Conservation (phyloP, 2,113 vertebrate genomes). For the Ploceus nigricollis region DNA sequence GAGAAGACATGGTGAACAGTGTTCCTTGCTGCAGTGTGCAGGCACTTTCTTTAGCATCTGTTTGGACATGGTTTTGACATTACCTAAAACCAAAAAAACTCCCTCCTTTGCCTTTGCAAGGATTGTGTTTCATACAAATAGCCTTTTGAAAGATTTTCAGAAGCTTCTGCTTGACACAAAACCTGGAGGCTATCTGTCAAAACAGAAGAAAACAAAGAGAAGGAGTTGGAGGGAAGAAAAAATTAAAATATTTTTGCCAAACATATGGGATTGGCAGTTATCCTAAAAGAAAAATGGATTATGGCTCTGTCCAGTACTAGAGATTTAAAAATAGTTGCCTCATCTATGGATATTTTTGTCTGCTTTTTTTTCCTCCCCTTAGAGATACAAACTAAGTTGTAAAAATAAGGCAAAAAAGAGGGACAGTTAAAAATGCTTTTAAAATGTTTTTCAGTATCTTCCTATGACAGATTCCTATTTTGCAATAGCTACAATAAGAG, state of each 20-base stretch:
- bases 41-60: background rate
- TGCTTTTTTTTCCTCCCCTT: background rate
- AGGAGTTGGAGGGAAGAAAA: background rate
- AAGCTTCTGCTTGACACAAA: background rate
- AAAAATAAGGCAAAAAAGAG: background rate
- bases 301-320: background rate
- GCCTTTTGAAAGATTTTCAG: background rate
- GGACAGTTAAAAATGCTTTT: background rate
- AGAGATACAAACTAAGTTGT: background rate
- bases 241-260: background rate
- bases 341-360: background rate
- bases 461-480: background rate
- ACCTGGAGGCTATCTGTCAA: background rate
- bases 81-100: background rate
- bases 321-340: background rate
- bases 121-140: background rate
- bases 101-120: background rate
- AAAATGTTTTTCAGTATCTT: background rate
- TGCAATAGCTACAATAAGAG: background rate
- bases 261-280: background rate
- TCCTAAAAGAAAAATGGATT: background rate
- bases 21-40: background rate
- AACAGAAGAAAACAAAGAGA: background rate
- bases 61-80: background rate
- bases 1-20: background rate